These are phyloP conservation scores for Anarrhichthys ocellatus DNA, from an alignment of 2,113 vertebrate genomes.

Conservation along the genomic window DNA sequence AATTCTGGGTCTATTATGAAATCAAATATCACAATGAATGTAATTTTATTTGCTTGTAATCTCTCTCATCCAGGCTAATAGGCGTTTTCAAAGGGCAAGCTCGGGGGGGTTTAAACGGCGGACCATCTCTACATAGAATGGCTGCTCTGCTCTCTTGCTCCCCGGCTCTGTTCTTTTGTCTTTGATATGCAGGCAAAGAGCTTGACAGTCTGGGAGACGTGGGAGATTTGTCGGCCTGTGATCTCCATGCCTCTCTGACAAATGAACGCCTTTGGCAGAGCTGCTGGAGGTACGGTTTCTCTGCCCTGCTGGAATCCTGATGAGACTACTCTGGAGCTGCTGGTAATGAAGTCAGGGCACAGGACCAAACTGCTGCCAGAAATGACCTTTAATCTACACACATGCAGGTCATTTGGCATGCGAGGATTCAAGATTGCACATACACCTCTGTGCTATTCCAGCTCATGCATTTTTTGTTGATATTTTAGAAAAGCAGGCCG, in stretches of 20 bases:
- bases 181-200: conserved; percentile 82
- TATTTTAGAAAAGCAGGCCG: conserved; percentile 12
- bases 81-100: conserved; percentile 82
- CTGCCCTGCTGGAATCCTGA: conserved; percentile 77
- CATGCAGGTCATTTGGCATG: conserved; percentile 53
- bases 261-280: conserved; percentile 82
- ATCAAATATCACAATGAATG: conserved; percentile 84
- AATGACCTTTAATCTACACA: conserved; percentile 71
- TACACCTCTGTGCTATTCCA: conserved; percentile 12
- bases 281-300: conserved; percentile 70
- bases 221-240: conserved; percentile 84
- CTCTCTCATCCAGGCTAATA: conserved; percentile 83
- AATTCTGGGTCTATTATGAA: conserved; percentile 83
- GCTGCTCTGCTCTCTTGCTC: conserved; percentile 71
- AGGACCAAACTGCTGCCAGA: conserved; percentile 64
- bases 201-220: conserved; percentile 77
- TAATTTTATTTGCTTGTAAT: conserved; percentile 88
- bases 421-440: conserved; percentile 25
- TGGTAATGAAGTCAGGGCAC: conserved; percentile 72
- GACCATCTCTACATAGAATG: conserved; percentile 76
- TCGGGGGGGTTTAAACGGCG: conserved; percentile 73
- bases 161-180: conserved; percentile 80
- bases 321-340: conserved; percentile 64
- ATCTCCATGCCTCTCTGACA: conserved; percentile 82
- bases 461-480: conserved; percentile 9